Evolutionary conservation across 1,140 invertebrate species (phyloP).

Genomic region (Geopemphigus sp.): DNA sequence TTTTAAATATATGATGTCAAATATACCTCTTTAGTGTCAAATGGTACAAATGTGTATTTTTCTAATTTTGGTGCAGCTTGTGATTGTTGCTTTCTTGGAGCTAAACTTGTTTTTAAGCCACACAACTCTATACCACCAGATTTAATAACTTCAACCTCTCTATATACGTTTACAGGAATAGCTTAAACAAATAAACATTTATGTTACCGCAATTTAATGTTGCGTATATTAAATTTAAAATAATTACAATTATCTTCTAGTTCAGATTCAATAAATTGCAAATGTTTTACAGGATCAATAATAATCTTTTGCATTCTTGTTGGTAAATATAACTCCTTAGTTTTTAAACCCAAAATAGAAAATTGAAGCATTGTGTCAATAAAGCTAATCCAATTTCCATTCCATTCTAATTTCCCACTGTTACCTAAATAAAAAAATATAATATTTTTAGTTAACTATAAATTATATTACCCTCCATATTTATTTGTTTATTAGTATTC

Average conservation of each 20-base stretch:
- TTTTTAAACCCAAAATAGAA: constrained; percentile 72
- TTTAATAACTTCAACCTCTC: constrained; percentile 73
- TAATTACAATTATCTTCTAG: constrained; percentile 53
- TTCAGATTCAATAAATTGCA: constrained; percentile 58
- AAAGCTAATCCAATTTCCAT: constrained; percentile 87
- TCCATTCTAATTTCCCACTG: constrained; percentile 73
- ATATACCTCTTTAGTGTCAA: constrained; percentile 64
- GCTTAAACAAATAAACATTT: constrained; percentile 50
- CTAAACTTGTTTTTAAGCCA: constrained; percentile 87
- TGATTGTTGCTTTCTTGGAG: constrained; percentile 73
- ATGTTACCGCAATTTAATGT: background rate
- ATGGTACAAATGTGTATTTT: constrained; percentile 79
- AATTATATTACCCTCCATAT: background rate
- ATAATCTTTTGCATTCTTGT: constrained; percentile 77
- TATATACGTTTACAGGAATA: constrained; percentile 70
- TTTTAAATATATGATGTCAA: no score
- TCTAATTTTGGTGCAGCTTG: constrained; percentile 78
- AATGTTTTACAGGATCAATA: constrained; percentile 75
- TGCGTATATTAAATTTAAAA: background rate
- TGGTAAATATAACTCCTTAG: constrained; percentile 78
- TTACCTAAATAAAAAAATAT: constrained; percentile 54
- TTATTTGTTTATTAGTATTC: background rate
- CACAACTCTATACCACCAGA: constrained; percentile 85
- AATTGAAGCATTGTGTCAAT: constrained; percentile 95
- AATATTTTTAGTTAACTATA: background rate